Base-by-base conservation (phyloP, 2,113 vertebrate genomes). In the Pleuronectes platessa region DNA sequence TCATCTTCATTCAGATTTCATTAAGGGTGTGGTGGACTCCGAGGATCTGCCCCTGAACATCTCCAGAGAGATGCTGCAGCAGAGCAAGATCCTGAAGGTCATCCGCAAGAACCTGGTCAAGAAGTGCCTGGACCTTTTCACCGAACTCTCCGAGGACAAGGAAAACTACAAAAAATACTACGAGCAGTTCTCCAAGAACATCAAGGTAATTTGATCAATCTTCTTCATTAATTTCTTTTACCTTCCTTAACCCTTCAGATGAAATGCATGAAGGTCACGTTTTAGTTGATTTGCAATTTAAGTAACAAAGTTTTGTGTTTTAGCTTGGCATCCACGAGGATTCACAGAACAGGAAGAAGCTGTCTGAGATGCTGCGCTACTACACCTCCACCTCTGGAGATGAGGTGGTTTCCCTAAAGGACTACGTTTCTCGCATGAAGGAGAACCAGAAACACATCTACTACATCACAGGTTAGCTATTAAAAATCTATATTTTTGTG, bases 261-360 rank as follows among this genome's bases (percentile, higher is more conserved):
- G 1, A 5, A 20, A 27, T 20, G 45, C n/a, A 3, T 0, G 0
- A 40, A 54, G 40, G 67, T 15, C 0, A 42, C 1, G 20, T 40
- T 20, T 23, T 2, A 0, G 0, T 62, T 18, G 14, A 14, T 21
- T 58, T 11, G 31, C 0, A 37, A 0, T 12, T 5, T 24, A 13
- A 61, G 4, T 79, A 27, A 84, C 5, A 6, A 3, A 17, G 21
- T 96, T 20, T 96, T 90, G 0, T 92, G 4, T 66, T 74, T 88
- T 94, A 99, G 98, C 96, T 99, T n/a, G 98, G 98, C 5, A 99
- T 99, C 35, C 98, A 99, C 0, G 98, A 99, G 68, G 98, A 99
- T 77, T 97, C 97, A 0, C 97, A 98, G 60, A 99, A 99, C 85
- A 95, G 97, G 27, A 99, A 99, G 91, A 97, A 96, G 53, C 94